Evolutionary conservation across 2,888 invertebrate species (phyloP).

Genomic region (Limnephilus rhombicus): DNA sequence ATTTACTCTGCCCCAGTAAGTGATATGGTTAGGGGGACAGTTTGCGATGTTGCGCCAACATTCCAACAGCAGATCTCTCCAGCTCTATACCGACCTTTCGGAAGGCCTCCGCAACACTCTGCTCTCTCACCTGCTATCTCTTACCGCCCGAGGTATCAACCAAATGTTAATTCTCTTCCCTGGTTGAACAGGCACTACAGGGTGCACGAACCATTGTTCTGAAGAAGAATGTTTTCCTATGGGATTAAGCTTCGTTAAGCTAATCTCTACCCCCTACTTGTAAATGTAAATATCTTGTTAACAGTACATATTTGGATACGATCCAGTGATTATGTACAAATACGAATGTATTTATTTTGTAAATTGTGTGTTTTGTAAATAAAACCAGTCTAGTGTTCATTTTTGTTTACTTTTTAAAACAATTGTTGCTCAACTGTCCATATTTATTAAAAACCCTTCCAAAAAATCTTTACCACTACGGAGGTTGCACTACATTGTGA

Average conservation of each 20-base stretch:
- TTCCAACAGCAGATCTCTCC: neutral
- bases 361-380: conserved; percentile 9
- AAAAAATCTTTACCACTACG: neutral
- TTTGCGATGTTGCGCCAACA: conserved; percentile 78
- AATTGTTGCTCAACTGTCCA: neutral
- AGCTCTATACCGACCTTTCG: conserved; percentile 41
- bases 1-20: conserved; percentile 85
- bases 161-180: conserved; percentile 40
- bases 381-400: neutral
- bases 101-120: conserved; percentile 15
- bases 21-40: conserved; percentile 82
- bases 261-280: neutral
- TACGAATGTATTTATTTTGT: conserved; percentile 17
- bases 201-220: conserved; percentile 56
- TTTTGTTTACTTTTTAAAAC: neutral
- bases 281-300: conserved; percentile 13
- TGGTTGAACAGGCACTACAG: conserved; percentile 62
- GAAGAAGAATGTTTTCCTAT: neutral
- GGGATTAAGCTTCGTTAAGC: neutral
- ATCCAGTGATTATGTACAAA: conserved; percentile 5
- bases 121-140: neutral
- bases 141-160: conserved; percentile 32
- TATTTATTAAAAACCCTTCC: neutral
- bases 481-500: neutral
- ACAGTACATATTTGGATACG: neutral